These are phyloP conservation scores for Porites divaricata DNA, from an alignment of 92 coral and sea anemone species.

Conservation along the genomic window DNA sequence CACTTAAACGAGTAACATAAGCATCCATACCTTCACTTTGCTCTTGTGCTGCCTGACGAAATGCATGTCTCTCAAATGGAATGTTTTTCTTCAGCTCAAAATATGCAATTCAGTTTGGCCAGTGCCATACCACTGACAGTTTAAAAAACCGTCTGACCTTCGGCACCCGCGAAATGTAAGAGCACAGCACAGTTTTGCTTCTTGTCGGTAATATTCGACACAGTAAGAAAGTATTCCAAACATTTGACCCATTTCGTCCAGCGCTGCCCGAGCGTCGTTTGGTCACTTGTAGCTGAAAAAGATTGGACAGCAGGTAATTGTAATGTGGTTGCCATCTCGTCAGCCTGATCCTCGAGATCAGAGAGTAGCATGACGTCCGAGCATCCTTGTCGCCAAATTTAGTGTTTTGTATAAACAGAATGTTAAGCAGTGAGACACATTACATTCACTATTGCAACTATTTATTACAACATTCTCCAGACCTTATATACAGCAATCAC, in stretches of 20 bases:
- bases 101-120: conserved; percentile 47
- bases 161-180: conserved; percentile 54
- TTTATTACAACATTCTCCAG: no score
- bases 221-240: conserved; percentile 48
- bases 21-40: conserved; percentile 49
- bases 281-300: conserved; percentile 36
- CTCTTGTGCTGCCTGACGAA: conserved; percentile 46
- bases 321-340: no score
- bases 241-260: conserved; percentile 63
- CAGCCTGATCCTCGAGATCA: no score
- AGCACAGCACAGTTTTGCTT: conserved; percentile 56
- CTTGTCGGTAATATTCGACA: conserved; percentile 52
- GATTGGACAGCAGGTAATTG: no score
- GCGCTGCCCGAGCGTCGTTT: conserved; percentile 50
- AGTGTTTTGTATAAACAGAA: no score
- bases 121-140: conserved; percentile 55
- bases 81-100: conserved; percentile 53
- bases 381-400: no score
- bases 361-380: no score
- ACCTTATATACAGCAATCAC: no score
- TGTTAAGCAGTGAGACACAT: no score
- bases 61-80: conserved; percentile 41
- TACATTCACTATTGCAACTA: no score
- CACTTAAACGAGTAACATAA: conserved; percentile 48
- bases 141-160: conserved; percentile 56